Conservation (phyloP, 2,113 vertebrate species). For the Macroglossus sobrinus region DNA sequence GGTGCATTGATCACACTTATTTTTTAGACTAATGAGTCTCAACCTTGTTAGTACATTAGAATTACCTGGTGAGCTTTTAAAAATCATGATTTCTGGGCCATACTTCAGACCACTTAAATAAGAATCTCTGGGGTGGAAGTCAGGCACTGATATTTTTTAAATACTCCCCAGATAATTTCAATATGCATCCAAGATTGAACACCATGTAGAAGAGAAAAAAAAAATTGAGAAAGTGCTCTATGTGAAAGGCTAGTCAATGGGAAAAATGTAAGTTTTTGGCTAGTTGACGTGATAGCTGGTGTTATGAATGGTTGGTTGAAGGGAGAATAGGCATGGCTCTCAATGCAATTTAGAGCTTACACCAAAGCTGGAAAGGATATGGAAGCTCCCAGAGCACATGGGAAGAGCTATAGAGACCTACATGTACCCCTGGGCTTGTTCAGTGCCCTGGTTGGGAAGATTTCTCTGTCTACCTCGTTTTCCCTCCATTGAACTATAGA, state of each 20-base stretch:
- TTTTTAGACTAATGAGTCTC: neutral
- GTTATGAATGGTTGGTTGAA: neutral
- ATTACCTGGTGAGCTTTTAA: neutral
- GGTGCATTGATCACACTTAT: neutral
- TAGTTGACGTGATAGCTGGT: neutral
- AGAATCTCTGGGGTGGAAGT: neutral
- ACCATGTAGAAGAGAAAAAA: fast-evolving
- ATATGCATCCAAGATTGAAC: neutral
- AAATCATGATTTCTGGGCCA: neutral
- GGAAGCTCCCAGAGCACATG: neutral
- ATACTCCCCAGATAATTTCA: neutral
- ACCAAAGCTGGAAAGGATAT: neutral
- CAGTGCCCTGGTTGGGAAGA: neutral
- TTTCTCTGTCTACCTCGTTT: neutral
- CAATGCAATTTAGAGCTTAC: neutral
- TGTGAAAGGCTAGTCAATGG: neutral
- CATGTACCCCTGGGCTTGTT: neutral
- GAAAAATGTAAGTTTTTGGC: neutral
- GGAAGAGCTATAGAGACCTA: neutral
- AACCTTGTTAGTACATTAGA: neutral
- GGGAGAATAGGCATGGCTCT: neutral
- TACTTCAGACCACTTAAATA: neutral
- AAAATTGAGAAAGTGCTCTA: neutral
- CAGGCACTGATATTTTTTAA: neutral
- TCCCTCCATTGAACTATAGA: neutral